Percentiles rank a stretch among this genome's conserved stretches.
These are phyloP conservation scores for Drosophila atripex DNA, from an alignment of 2,888 invertebrate species.

Conservation along the genomic window DNA sequence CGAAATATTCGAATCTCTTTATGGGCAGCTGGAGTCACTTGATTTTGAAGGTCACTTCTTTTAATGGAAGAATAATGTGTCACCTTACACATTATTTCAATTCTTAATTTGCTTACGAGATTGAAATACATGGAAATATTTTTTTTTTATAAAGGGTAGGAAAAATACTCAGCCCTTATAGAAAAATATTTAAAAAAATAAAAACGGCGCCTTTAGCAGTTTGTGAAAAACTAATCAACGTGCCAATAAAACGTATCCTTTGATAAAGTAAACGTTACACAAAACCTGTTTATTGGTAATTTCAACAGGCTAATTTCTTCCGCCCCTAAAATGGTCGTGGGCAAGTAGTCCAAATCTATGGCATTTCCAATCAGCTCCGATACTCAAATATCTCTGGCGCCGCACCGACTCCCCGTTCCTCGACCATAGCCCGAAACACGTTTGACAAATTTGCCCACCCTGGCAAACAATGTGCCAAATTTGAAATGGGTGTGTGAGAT, in stretches of 20 bases:
- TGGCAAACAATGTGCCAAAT: conserved; percentile 69
- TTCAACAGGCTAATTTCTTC: conserved; percentile 39
- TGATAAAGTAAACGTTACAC: neutral
- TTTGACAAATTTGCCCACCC: conserved; percentile 57
- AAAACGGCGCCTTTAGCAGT: too few species aligned
- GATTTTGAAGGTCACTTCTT: too few species aligned
- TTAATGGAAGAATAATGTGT: too few species aligned
- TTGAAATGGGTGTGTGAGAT: conserved; percentile 39
- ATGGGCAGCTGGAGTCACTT: too few species aligned
- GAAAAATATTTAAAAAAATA: neutral
- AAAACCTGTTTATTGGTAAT: neutral
- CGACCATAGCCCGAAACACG: conserved; percentile 13
- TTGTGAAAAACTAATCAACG: neutral
- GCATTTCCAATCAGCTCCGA: conserved; percentile 47
- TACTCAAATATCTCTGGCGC: conserved; percentile 7
- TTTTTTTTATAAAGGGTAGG: too few species aligned
- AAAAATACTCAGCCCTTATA: neutral
- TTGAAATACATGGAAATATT: too few species aligned
- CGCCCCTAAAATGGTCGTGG: conserved; percentile 24
- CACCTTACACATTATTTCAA: too few species aligned
- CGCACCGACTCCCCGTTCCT: neutral
- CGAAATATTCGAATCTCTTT: too few species aligned
- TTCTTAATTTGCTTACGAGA: too few species aligned
- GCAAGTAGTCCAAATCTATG: conserved; percentile 34
- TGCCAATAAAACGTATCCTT: neutral